phyloP scores from a whole-genome alignment of 1,140 invertebrate genomes.

The Drosophila truncata region DNA sequence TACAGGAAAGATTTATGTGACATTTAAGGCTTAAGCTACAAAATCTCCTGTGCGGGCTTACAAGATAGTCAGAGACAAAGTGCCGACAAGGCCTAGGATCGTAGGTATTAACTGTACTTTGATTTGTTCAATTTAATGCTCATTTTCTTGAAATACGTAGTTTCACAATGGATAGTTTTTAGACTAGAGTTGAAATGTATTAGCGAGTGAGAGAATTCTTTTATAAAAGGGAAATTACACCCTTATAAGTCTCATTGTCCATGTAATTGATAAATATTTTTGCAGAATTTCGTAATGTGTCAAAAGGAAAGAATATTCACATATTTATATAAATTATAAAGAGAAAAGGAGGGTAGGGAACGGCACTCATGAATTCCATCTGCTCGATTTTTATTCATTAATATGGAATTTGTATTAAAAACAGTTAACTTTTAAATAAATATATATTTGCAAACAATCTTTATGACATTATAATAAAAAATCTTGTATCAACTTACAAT shows the following conservation, averaged over 20 bases:
- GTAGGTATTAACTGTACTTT: not conserved
- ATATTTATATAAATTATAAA: not conserved
- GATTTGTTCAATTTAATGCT: no score
- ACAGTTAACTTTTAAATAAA: no score
- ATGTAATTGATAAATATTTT: not conserved
- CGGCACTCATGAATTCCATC: not conserved
- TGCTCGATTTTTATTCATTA: no score
- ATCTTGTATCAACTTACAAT: no score
- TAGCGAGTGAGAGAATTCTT: not conserved
- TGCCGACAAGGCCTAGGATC: not conserved
- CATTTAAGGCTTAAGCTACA: not conserved
- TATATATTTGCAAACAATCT: no score
- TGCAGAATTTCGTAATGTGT: not conserved
- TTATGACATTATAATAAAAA: no score
- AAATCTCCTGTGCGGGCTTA: not conserved
- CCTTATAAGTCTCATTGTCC: not conserved
- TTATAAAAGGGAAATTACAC: no score
- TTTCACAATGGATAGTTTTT: no score
- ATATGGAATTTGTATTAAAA: not conserved
- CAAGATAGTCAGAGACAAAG: not conserved
- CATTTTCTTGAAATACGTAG: no score
- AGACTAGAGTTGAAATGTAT: not conserved
- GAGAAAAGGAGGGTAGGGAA: not conserved
- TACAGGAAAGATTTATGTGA: not conserved
- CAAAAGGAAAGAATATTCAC: not conserved